Conservation (phyloP, 2,888 invertebrate genomes). For the Exocentrus adspersus region DNA sequence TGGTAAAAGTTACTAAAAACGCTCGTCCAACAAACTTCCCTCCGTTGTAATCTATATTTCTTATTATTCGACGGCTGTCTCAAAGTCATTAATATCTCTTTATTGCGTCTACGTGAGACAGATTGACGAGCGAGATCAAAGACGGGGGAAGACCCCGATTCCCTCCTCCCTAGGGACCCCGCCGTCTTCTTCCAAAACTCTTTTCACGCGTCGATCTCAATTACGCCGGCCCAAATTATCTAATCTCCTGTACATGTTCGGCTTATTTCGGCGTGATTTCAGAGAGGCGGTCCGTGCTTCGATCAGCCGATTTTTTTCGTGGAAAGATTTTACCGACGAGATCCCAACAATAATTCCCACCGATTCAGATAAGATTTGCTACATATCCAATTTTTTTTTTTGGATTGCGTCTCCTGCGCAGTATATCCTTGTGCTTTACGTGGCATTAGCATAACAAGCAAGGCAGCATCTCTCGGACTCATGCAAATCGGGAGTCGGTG, state of each 20-base stretch:
- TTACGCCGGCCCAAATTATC: constrained; percentile 26
- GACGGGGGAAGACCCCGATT: constrained; percentile 25
- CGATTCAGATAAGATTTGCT: too few species aligned
- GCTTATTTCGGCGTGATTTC: constrained; percentile 21
- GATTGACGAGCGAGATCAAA: constrained; percentile 40
- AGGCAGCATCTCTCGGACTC: background rate
- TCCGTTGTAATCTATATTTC: constrained; percentile 21
- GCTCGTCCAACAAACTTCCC: background rate
- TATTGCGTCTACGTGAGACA: constrained; percentile 31
- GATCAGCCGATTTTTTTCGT: too few species aligned
- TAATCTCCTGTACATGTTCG: constrained; percentile 23
- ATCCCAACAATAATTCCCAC: too few species aligned
- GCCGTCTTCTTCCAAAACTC: constrained; percentile 13
- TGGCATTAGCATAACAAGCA: background rate
- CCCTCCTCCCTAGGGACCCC: background rate
- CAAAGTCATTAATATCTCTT: constrained; percentile 38
- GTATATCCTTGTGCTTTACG: background rate
- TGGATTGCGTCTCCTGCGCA: background rate
- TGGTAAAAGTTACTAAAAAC: too few species aligned
- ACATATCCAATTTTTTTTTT: background rate
- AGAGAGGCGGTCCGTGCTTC: too few species aligned
- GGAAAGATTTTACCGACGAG: too few species aligned
- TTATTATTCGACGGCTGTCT: constrained; percentile 30
- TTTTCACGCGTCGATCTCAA: constrained; percentile 28
- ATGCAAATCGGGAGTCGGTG: background rate